Evolutionary conservation across 2,113 vertebrate genomes (phyloP), one percentile per base, ranked within the genome.

Genomic region (Saccopteryx leptura): DNA sequence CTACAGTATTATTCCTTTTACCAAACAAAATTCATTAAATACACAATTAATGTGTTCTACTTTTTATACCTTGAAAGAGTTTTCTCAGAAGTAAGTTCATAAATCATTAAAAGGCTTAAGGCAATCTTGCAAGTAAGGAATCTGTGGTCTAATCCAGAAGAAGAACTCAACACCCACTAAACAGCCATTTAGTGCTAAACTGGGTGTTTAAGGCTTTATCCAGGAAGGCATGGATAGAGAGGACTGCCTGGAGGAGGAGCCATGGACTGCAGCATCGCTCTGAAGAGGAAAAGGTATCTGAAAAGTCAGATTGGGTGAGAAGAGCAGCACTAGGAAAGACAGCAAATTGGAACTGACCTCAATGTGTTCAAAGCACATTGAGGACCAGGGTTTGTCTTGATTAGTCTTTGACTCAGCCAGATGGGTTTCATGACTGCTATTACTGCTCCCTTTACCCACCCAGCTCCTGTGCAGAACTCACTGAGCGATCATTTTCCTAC

Each of bases 51-150:
- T 58, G 2, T 72, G 18, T 89, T 63, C 48, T 75, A 71, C 72
- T 65, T 84, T 89, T 65, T 85, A 28, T 46, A 26, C 79, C 28
- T 86, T 76, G 10, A 69, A 54, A 92, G 54, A 71, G 31, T 94
- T 79, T 87, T 52, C 58, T 84, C 65, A 46, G 13, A 72, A 72
- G 26, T 46, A 87, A 92, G 18, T 69, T 76, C 23, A 65, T 66
- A 61, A n/a, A 65, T 96, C 23, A 79, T 65, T 71, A 72, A 84
- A 76, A 91, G 5, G 28, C 72, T 88, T 84, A 88, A 82, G 31
- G n/a, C 71, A 21, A 56, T 81, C 12, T 63, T 46, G 0, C 48
- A 79, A 93, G 19, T n/a, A 79, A 81, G 31, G 24, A 74, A 68
- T 46, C 14, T 48, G 0, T 54, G n/a, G 17, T 60, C n/a, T 54